Conservation (phyloP, 2,888 invertebrate genomes). For the Carpatolechia fugitivella region DNA sequence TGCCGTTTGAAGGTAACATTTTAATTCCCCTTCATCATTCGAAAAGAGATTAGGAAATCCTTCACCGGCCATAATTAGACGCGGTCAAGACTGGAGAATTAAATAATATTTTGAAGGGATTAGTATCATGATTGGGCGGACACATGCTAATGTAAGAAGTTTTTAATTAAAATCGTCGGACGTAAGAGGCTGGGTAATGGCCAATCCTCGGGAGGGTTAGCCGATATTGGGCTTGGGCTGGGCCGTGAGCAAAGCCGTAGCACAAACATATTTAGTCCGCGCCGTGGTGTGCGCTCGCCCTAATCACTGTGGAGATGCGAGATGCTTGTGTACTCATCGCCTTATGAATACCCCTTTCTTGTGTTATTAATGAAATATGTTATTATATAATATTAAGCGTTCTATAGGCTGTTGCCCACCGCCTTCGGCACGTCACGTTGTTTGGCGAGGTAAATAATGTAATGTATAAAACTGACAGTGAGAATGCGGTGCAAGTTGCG, state of each 20-base stretch:
- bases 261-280: slow-evolving; percentile 77
- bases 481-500: too few relatives aligned
- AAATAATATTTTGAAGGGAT: slow-evolving; percentile 73
- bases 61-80: slow-evolving; percentile 3
- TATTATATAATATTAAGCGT: too few relatives aligned
- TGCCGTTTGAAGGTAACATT: background rate
- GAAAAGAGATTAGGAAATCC: slow-evolving; percentile 10
- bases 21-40: slow-evolving; percentile 7
- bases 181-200: slow-evolving; percentile 77
- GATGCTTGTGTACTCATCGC: slow-evolving; percentile 57
- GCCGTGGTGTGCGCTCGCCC: slow-evolving; percentile 59
- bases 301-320: slow-evolving; percentile 59
- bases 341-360: slow-evolving; percentile 55
- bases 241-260: slow-evolving; percentile 54
- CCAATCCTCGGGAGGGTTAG: slow-evolving; percentile 70
- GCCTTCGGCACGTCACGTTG: too few relatives aligned
- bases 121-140: slow-evolving; percentile 65
- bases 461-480: too few relatives aligned
- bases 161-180: slow-evolving; percentile 77
- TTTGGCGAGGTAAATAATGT: too few relatives aligned
- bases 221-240: slow-evolving; percentile 71
- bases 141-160: slow-evolving; percentile 78
- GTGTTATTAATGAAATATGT: slow-evolving; percentile 9
- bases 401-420: too few relatives aligned
- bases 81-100: slow-evolving; percentile 39